A percentile compares a stretch with the other conserved stretches of the same genome.
These are phyloP conservation scores for Macrotrachela quadricornifera DNA, from an alignment of 1,140 invertebrate species.

Conservation along the genomic window DNA sequence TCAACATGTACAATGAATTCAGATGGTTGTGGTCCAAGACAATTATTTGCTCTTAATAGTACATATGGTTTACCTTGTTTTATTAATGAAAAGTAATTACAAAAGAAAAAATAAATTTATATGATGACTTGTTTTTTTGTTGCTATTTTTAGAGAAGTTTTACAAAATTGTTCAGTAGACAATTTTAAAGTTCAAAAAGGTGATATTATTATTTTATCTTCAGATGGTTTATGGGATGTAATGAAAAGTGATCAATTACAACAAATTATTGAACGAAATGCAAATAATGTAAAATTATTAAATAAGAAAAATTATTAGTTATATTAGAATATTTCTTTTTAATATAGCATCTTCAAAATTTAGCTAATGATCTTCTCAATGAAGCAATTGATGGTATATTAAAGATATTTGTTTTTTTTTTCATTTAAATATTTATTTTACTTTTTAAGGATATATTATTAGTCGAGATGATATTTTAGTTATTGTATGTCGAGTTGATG, in stretches of 20 bases:
- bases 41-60: too few species aligned
- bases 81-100: too few species aligned
- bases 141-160: neutral
- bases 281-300: neutral
- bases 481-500: slow-evolving; percentile 4
- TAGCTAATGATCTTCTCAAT: slow-evolving; percentile 2
- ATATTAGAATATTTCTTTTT: neutral
- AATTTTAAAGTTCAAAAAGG: slow-evolving; percentile 3
- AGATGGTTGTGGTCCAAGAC: neutral
- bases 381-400: slow-evolving; percentile 1
- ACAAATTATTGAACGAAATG: neutral
- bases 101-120: neutral
- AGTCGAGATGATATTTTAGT: slow-evolving; percentile 5
- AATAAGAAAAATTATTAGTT: neutral
- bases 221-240: slow-evolving; percentile 7
- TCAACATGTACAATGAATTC: neutral
- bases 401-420: neutral
- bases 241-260: neutral
- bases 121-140: neutral
- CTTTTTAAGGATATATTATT: slow-evolving; percentile 2
- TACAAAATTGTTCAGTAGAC: neutral
- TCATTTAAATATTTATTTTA: too few species aligned
- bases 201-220: slow-evolving; percentile 6
- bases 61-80: too few species aligned
- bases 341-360: slow-evolving; percentile 1